A percentile compares a stretch with the other conserved stretches of the same genome.
Conservation (phyloP, 2,888 invertebrate species). For the Vanessa cardui region DNA sequence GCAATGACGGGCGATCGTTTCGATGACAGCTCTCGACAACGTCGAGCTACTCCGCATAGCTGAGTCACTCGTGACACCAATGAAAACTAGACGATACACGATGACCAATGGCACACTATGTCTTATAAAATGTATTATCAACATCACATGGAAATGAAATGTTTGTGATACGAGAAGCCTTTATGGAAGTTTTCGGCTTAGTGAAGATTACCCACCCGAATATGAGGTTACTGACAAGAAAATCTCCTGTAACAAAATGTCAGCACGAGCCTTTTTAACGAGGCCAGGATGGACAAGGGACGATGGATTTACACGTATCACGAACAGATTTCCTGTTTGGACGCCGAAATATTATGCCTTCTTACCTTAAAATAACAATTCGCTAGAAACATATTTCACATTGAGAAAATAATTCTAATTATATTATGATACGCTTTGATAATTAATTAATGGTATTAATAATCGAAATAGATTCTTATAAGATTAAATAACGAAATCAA, state of each 20-base stretch:
- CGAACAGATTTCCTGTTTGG: slow-evolving; percentile 76
- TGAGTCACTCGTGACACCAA: slow-evolving; percentile 70
- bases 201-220: slow-evolving; percentile 68
- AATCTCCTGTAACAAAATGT: slow-evolving; percentile 76
- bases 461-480: not conserved
- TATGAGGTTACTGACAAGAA: slow-evolving; percentile 62
- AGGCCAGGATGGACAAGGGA: slow-evolving; percentile 76
- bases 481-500: not conserved
- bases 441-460: no score
- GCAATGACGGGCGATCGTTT: slow-evolving; percentile 79
- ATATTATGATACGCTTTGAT: no score
- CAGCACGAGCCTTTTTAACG: slow-evolving; percentile 68
- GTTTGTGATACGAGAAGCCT: slow-evolving; percentile 29
- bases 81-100: slow-evolving; percentile 56
- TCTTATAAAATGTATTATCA: slow-evolving; percentile 5
- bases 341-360: slow-evolving; percentile 65
- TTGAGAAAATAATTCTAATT: not conserved
- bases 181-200: slow-evolving; percentile 59
- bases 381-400: slow-evolving; percentile 28
- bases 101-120: slow-evolving; percentile 40
- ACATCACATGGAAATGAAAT: not conserved
- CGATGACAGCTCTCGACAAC: slow-evolving; percentile 77
- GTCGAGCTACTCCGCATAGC: slow-evolving; percentile 67
- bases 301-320: slow-evolving; percentile 79
- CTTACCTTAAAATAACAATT: slow-evolving; percentile 41